Conservation (phyloP, 2,888 invertebrate genomes). For the Papilio protenor region DNA sequence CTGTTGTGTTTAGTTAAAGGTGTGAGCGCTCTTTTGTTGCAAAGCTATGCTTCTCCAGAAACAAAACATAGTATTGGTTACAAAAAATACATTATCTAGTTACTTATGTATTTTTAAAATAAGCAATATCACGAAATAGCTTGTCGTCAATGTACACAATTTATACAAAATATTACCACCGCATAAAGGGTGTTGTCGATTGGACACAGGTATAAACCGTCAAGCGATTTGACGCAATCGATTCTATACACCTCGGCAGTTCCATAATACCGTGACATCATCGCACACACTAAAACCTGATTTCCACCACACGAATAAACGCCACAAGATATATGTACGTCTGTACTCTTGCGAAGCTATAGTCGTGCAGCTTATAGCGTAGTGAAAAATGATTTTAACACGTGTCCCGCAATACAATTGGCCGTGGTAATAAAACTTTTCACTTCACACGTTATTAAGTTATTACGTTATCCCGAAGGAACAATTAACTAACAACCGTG, state of each 20-base stretch:
- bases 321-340: background rate
- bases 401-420: slow-evolving; percentile 26
- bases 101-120: no score
- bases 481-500: slow-evolving; percentile 17
- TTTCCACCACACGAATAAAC: background rate
- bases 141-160: background rate
- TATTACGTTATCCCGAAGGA: slow-evolving; percentile 19
- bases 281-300: slow-evolving; percentile 32
- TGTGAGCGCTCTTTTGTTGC: no score
- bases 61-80: no score
- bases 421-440: slow-evolving; percentile 14
- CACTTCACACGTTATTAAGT: slow-evolving; percentile 28
- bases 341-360: background rate
- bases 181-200: slow-evolving; percentile 49
- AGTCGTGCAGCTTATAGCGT: background rate
- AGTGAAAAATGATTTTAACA: background rate
- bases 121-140: background rate
- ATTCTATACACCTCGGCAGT: slow-evolving; percentile 60
- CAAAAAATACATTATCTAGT: no score
- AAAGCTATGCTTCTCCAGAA: no score
- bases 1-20: no score
- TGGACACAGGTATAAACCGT: slow-evolving; percentile 63
- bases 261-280: slow-evolving; percentile 41
- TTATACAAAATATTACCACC: slow-evolving; percentile 26
- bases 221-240: slow-evolving; percentile 64